Evolutionary conservation across 2,113 vertebrate species (phyloP).

Genomic region (Origma solitaria): DNA sequence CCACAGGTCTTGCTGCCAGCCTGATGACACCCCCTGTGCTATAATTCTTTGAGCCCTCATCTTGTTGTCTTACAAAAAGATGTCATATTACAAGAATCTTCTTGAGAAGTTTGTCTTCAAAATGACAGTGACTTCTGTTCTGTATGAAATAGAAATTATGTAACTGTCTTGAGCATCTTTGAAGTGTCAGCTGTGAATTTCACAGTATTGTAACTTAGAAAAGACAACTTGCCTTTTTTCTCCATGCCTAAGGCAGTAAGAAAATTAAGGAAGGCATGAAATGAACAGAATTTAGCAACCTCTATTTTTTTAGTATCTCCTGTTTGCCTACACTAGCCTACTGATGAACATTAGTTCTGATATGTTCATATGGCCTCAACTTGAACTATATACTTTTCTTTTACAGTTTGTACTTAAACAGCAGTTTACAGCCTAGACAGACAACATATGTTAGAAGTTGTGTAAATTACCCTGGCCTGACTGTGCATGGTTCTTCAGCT

Average conservation of each 20-base stretch:
- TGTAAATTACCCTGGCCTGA: background rate
- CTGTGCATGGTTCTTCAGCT: background rate
- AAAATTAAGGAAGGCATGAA: background rate
- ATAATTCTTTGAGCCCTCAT: background rate
- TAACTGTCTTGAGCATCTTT: background rate
- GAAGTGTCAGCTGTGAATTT: background rate
- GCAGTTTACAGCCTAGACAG: background rate
- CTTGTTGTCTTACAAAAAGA: background rate
- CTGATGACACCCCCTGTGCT: background rate
- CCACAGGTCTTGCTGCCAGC: background rate
- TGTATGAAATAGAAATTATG: background rate
- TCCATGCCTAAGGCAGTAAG: background rate
- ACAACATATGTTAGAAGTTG: background rate
- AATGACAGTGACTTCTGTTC: background rate
- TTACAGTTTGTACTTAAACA: background rate
- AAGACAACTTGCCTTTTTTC: background rate
- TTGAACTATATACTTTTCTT: background rate
- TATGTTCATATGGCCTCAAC: background rate
- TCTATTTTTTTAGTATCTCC: background rate
- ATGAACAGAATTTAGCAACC: background rate
- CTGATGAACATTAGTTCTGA: background rate
- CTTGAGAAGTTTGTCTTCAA: background rate
- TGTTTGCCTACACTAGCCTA: background rate
- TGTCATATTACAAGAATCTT: background rate
- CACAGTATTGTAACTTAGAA: background rate